A percentile compares a stretch with the other conserved stretches of the same genome.
Conservation (phyloP, 2,797 vertebrate genomes). For the Phalanger gymnotis region DNA sequence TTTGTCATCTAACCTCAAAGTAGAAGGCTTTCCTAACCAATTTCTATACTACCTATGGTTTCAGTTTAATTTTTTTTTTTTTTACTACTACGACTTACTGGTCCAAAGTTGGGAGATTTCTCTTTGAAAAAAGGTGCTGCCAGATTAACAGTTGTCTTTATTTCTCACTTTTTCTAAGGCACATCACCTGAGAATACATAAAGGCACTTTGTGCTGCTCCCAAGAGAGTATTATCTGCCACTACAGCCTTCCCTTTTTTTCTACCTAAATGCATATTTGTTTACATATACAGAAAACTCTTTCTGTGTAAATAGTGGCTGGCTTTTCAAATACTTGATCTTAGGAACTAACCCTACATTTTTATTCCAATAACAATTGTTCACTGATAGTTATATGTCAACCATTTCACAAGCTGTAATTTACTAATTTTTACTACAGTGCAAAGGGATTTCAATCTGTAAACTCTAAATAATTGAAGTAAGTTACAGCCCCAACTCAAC, state of each 20-base stretch:
- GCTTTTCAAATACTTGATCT: not conserved
- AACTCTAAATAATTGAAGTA: not conserved
- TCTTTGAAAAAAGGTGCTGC: not conserved
- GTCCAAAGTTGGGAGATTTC: not conserved
- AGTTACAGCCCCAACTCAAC: not conserved
- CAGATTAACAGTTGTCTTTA: not conserved
- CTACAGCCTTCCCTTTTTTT: not conserved
- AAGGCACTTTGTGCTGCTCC: not conserved
- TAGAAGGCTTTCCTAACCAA: not conserved
- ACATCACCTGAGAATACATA: not conserved
- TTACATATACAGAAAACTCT: not conserved
- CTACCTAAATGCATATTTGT: not conserved
- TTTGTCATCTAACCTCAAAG: not conserved
- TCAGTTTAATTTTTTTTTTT: not conserved
- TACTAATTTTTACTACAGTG: not conserved
- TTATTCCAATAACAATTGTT: not conserved
- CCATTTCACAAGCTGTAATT: not conserved
- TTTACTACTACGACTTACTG: not conserved
- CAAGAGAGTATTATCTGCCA: not conserved
- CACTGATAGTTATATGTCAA: not conserved
- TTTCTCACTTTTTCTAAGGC: not conserved
- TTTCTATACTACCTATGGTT: not conserved
- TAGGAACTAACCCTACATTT: not conserved
- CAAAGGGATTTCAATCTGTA: not conserved
- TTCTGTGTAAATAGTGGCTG: not conserved